Percentiles rank a stretch among this genome's conserved stretches.
Conservation (phyloP, 1,140 invertebrate genomes). For the Drosophila setifemur region DNA sequence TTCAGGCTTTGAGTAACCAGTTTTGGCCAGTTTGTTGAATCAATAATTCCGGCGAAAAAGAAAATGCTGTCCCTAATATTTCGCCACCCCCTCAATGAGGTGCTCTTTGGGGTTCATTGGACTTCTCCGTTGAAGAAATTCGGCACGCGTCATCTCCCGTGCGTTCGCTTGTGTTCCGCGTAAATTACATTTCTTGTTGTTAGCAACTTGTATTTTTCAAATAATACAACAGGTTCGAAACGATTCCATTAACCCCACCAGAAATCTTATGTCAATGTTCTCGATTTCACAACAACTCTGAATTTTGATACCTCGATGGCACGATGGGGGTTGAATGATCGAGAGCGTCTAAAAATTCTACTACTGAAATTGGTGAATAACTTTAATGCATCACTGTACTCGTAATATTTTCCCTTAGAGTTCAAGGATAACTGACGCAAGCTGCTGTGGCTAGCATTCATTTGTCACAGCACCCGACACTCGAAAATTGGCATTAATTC, state of each 20-base stretch:
- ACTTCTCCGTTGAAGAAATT: slow-evolving; percentile 21
- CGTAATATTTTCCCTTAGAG: background rate
- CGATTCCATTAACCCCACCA: slow-evolving; percentile 50
- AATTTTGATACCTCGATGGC: slow-evolving; percentile 20
- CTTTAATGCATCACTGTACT: background rate
- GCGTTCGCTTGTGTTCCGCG: slow-evolving; percentile 14
- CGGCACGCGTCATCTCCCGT: slow-evolving; percentile 17
- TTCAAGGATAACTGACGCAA: slow-evolving; percentile 12
- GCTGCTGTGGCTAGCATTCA: background rate
- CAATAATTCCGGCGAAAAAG: slow-evolving; percentile 12
- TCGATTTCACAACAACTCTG: slow-evolving; percentile 45
- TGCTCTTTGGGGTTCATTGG: slow-evolving; percentile 24
- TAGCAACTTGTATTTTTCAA: slow-evolving; percentile 46
- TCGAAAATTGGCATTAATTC: slow-evolving; percentile 12
- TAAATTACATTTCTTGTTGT: slow-evolving; percentile 31
- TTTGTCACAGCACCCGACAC: slow-evolving; percentile 13
- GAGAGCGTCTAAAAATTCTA: background rate
- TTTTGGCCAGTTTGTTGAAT: slow-evolving; percentile 35
- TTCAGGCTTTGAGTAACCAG: too few relatives aligned
- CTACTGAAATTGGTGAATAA: background rate
- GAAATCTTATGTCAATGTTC: slow-evolving; percentile 38
- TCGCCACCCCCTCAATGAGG: slow-evolving; percentile 10
- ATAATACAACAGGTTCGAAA: slow-evolving; percentile 50
- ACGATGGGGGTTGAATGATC: slow-evolving; percentile 31
- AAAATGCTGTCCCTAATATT: background rate